Conservation (phyloP, 2,888 invertebrate species). For the Sympetrum striolatum region DNA sequence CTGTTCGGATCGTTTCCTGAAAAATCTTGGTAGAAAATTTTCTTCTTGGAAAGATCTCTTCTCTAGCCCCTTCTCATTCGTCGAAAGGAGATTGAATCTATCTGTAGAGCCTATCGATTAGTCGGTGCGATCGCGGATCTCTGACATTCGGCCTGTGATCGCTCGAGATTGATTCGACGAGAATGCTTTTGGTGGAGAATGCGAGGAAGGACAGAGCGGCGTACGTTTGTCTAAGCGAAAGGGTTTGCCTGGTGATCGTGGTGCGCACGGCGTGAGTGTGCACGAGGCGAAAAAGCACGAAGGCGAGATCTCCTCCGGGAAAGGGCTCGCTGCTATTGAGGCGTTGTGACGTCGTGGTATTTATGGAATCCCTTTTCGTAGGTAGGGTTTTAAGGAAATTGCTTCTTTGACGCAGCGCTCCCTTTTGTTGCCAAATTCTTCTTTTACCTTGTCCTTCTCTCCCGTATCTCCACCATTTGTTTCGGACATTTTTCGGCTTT, state of each 20-base stretch:
- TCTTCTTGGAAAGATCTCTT: neutral
- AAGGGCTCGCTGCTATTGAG: neutral
- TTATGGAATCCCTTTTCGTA: conserved; percentile 19
- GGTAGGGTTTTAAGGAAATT: conserved; percentile 23
- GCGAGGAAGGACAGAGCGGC: neutral
- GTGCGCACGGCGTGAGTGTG: neutral
- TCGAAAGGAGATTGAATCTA: too few relatives aligned
- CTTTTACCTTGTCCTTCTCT: neutral
- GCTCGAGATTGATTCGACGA: too few relatives aligned
- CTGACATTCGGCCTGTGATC: too few relatives aligned
- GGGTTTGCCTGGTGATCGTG: neutral
- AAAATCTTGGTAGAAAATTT: neutral
- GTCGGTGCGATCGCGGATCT: too few relatives aligned
- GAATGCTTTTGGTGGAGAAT: too few relatives aligned
- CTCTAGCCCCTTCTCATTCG: neutral
- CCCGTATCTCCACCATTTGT: neutral
- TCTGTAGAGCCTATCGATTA: too few relatives aligned
- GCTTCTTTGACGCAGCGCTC: neutral
- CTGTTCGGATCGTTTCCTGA: too few relatives aligned
- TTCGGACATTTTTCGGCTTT: neutral
- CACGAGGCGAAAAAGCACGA: neutral
- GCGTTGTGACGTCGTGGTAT: conserved; percentile 5
- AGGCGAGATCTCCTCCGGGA: neutral
- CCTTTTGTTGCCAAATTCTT: neutral
- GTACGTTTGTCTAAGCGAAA: neutral